These are phyloP conservation scores for Mionectes olivaceus DNA, from an alignment of 2,797 vertebrate species.

Conservation along the genomic window DNA sequence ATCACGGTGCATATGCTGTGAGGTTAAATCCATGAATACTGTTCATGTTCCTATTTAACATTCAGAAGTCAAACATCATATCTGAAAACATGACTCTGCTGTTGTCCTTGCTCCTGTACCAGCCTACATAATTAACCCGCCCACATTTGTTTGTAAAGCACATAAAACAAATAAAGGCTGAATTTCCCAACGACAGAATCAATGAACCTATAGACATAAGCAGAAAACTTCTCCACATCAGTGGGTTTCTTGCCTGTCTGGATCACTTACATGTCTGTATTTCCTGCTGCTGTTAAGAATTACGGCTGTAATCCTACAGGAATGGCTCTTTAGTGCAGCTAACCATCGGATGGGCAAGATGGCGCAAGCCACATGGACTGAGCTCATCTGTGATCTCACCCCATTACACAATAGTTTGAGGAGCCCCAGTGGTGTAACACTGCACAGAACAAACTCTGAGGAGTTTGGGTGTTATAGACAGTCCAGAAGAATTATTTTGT, in stretches of 20 bases:
- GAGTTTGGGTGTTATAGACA: slow-evolving; percentile 26
- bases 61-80: neutral
- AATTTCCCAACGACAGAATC: neutral
- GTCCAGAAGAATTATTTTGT: slow-evolving; percentile 22
- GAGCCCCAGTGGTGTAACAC: slow-evolving; percentile 5
- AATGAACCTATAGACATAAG: neutral
- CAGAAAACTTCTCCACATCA: slow-evolving; percentile 15
- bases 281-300: neutral
- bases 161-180: neutral
- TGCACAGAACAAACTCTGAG: slow-evolving; percentile 23
- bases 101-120: neutral
- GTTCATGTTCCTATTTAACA: neutral
- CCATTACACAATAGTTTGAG: slow-evolving; percentile 46
- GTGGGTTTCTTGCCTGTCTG: neutral
- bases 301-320: neutral
- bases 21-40: neutral
- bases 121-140: neutral
- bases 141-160: neutral
- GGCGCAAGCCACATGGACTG: neutral
- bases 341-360: slow-evolving; percentile 29
- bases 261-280: neutral
- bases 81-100: neutral
- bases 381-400: slow-evolving; percentile 63
- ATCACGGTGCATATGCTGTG: neutral
- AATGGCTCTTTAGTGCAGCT: neutral